Base-by-base conservation (phyloP, 2,797 vertebrate species). In the Oryzias sinensis region DNA sequence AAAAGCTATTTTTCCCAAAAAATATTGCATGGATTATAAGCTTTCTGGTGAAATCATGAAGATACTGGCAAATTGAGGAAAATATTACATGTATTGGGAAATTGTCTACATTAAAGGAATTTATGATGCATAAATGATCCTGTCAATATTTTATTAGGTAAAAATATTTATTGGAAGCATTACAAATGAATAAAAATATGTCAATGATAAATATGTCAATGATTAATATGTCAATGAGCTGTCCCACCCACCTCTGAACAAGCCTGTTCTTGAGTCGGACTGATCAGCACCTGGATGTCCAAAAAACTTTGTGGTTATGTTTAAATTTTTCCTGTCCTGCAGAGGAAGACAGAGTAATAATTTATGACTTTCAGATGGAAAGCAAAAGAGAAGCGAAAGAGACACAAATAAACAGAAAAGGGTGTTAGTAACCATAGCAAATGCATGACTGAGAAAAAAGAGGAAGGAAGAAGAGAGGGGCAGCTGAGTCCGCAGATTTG, bases 221-320 rank as follows among this genome's bases (percentile, higher is more conserved):
- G 17, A 14, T n/a, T n/a, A 4, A 13, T 20, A 17, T 46, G 8
- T 22, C 20, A 20, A 11, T 46, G 17, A 14, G 24, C 5, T 41
- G 50, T 18, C 50, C 11, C 7, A 22, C 91, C 89, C 83, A 97
- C 97, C 96, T 98, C 95, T 0, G 94, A 90, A 1, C 90, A 92
- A 24, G 94, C 88, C 43, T 91, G 93, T 24, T 93, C 94, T 81
- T 95, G 93, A 0, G 94, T 91, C 0, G 97, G 96, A 87, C 93
- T 93, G 72, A 98, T 91, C 70, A 98, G 82, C 62, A 97, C 94
- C 71, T 93, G 89, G 2, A 92, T 94, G 78, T 97, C 95, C 86
- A 98, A 88, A 98, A 88, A 43, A 92, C 88, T 29, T 92, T n/a
- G n/a, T n/a, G n/a, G n/a, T n/a, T n/a, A n/a, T n/a, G n/a, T n/a